These are phyloP conservation scores for Globodera ellingtonae DNA, from an alignment of 1,140 invertebrate genomes.

Conservation along the genomic window DNA sequence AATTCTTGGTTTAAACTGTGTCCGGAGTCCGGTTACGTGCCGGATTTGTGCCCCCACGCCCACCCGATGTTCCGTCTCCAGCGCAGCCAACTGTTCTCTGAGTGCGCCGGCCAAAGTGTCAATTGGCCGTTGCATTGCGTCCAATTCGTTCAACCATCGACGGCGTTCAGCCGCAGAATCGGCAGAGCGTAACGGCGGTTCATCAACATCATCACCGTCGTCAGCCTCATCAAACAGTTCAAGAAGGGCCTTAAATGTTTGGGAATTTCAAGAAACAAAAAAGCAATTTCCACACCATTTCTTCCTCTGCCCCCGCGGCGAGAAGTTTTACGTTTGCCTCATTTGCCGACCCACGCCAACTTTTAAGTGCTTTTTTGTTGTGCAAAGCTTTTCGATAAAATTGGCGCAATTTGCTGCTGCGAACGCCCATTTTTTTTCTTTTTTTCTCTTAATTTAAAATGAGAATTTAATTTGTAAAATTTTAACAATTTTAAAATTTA, in stretches of 20 bases:
- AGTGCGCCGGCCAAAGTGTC: conserved; percentile 7
- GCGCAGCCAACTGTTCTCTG: not conserved
- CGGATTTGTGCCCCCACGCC: not conserved
- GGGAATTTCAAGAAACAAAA: not conserved
- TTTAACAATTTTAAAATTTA: no score
- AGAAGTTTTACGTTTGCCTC: not conserved
- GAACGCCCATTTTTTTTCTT: not conserved
- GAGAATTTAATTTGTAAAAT: not conserved
- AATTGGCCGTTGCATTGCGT: conserved; percentile 27
- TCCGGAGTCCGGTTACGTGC: not conserved
- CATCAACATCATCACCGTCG: not conserved
- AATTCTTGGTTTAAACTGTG: no score
- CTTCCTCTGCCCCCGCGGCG: not conserved
- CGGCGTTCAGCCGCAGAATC: not conserved
- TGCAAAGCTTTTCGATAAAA: not conserved
- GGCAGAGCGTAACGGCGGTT: not conserved
- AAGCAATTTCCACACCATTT: not conserved
- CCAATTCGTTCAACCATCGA: conserved; percentile 6
- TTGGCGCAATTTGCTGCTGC: conserved; percentile 3
- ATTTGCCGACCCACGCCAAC: not conserved
- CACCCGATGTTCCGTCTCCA: conserved; percentile 25
- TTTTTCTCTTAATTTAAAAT: not conserved
- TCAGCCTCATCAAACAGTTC: not conserved
- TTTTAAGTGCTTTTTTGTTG: not conserved
- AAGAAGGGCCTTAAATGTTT: not conserved